Evolutionary conservation across 2,888 invertebrate genomes (phyloP).

Genomic region (Pemphredon lugubris): DNA sequence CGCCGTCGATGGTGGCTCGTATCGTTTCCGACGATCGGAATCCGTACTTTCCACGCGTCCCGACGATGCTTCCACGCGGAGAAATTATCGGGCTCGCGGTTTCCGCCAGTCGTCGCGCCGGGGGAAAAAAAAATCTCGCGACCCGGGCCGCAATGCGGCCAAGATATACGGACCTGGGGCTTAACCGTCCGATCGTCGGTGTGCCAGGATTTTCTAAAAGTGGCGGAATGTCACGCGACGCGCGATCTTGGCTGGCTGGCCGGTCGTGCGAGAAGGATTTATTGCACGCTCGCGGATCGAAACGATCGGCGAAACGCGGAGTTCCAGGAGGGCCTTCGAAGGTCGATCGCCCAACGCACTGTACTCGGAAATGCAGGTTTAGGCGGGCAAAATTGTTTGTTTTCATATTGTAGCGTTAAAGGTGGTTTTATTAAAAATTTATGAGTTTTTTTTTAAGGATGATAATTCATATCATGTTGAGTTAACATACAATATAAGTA

Average conservation of each 20-base stretch:
- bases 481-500: too few relatives aligned
- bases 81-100: constrained; percentile 18
- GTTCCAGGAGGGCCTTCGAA: neutral
- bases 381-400: too few relatives aligned
- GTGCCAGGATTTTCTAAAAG: constrained; percentile 14
- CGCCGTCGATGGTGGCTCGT: neutral
- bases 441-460: too few relatives aligned
- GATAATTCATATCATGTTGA: too few relatives aligned
- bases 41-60: too few relatives aligned
- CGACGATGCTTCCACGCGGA: neutral
- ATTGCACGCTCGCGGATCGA: neutral
- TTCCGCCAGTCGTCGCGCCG: constrained; percentile 1
- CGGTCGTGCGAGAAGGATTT: neutral
- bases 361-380: too few relatives aligned
- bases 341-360: neutral
- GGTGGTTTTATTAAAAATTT: too few relatives aligned
- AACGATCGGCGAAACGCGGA: neutral
- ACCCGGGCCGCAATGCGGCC: constrained; percentile 21
- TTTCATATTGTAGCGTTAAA: too few relatives aligned
- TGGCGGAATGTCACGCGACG: constrained; percentile 11
- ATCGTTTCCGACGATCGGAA: constrained; percentile 10
- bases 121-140: constrained; percentile 13
- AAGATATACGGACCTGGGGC: constrained; percentile 2
- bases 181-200: constrained; percentile 17
- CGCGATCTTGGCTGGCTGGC: neutral